phyloP scores from a whole-genome alignment of 1,140 invertebrate species.

The Dreissena rostriformis region DNA sequence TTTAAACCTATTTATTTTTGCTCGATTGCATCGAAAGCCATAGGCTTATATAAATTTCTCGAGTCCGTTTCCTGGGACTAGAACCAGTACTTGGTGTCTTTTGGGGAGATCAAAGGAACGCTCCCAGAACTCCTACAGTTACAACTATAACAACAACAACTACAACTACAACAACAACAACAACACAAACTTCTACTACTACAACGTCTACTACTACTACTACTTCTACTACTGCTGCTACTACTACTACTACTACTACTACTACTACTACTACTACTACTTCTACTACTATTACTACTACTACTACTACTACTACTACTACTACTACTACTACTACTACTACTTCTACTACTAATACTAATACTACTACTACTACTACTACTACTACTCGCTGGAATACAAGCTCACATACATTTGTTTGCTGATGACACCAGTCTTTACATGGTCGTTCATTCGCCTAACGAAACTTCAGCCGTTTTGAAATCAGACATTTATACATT shows the following conservation, averaged over 20 bases:
- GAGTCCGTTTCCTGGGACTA: no score
- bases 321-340: constrained; percentile 14
- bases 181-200: neutral
- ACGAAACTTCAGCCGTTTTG: no score
- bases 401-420: no score
- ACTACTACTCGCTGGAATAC: neutral
- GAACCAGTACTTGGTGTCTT: no score
- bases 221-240: constrained; percentile 18
- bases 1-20: no score
- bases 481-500: no score
- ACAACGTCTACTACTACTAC: constrained; percentile 1
- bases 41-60: no score
- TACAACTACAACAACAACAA: neutral
- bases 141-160: neutral
- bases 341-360: constrained; percentile 10
- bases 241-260: neutral
- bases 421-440: no score
- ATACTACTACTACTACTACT: constrained; percentile 6
- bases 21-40: no score
- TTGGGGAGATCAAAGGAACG: no score
- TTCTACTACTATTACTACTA: constrained; percentile 2
- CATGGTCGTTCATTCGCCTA: no score
- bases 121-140: constrained; percentile 4
- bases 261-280: constrained; percentile 5
- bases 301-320: constrained; percentile 23